Percentiles rank a stretch among this genome's conserved stretches.
Conservation (phyloP, 2,888 invertebrate species). For the Eupithecia inturbata region DNA sequence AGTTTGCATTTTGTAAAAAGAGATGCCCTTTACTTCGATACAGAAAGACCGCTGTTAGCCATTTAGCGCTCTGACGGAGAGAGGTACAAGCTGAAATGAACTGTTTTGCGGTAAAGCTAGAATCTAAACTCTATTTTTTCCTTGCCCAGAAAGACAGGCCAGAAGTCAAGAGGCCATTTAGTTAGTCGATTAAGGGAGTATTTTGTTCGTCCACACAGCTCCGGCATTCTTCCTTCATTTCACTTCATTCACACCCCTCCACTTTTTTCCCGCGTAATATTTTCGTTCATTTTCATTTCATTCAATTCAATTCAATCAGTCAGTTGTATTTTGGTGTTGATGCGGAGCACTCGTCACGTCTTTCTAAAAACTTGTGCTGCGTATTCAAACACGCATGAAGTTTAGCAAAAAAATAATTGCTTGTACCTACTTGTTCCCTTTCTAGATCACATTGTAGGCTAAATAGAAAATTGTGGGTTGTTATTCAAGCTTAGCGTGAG, state of each 20-base stretch:
- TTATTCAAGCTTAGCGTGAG: not conserved
- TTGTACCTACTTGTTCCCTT: constrained; percentile 24
- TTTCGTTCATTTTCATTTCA: constrained; percentile 29
- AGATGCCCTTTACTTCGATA: too few relatives aligned
- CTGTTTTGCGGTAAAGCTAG: too few relatives aligned
- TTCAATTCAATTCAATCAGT: not conserved
- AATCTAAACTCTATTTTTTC: too few relatives aligned
- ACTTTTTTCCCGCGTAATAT: constrained; percentile 27
- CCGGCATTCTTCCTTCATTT: not conserved
- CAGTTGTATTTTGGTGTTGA: constrained; percentile 31
- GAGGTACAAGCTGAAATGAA: too few relatives aligned
- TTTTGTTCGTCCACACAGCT: not conserved
- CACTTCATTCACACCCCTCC: constrained; percentile 1
- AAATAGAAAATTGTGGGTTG: not conserved
- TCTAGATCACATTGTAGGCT: not conserved
- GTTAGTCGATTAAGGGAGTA: too few relatives aligned
- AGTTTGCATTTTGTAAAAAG: too few relatives aligned
- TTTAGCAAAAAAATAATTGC: constrained; percentile 27
- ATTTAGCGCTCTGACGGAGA: too few relatives aligned
- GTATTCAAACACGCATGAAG: constrained; percentile 44
- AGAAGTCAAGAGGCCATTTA: too few relatives aligned
- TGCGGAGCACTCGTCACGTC: constrained; percentile 24
- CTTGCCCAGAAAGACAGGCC: too few relatives aligned
- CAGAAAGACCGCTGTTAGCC: too few relatives aligned
- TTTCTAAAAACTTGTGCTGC: constrained; percentile 38